Evolutionary conservation across 2,797 vertebrate genomes (phyloP).

Genomic region (Loriculus beryllinus): DNA sequence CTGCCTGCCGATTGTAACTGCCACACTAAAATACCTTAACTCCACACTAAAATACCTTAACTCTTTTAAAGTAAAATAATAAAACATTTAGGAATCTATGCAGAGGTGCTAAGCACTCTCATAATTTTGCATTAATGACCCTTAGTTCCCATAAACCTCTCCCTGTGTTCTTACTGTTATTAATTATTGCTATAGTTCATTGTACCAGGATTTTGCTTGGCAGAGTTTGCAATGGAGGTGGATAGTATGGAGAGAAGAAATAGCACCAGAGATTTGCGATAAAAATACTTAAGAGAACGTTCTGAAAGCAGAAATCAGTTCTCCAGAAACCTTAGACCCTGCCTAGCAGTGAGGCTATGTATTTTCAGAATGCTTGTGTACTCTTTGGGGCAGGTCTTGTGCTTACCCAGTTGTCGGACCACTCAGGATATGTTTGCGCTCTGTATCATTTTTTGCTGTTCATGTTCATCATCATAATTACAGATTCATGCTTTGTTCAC

Average conservation of each 20-base stretch:
- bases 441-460: neutral
- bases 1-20: neutral
- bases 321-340: neutral
- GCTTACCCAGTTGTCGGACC: neutral
- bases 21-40: neutral
- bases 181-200: neutral
- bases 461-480: neutral
- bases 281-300: neutral
- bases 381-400: neutral
- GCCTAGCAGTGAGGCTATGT: neutral
- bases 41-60: neutral
- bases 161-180: neutral
- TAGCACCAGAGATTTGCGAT: neutral
- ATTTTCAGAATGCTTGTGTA: neutral
- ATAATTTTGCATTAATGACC: neutral
- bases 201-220: neutral
- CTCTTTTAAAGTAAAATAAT: conserved; percentile 3
- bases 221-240: neutral
- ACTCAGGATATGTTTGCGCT: neutral
- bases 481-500: neutral
- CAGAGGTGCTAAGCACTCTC: neutral
- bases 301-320: neutral
- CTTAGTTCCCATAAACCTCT: neutral
- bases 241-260: neutral
- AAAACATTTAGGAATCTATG: neutral